Evolutionary conservation across 2,113 vertebrate species (phyloP), one percentile per base, ranked within the genome.

Genomic region (Coturnix japonica): DNA sequence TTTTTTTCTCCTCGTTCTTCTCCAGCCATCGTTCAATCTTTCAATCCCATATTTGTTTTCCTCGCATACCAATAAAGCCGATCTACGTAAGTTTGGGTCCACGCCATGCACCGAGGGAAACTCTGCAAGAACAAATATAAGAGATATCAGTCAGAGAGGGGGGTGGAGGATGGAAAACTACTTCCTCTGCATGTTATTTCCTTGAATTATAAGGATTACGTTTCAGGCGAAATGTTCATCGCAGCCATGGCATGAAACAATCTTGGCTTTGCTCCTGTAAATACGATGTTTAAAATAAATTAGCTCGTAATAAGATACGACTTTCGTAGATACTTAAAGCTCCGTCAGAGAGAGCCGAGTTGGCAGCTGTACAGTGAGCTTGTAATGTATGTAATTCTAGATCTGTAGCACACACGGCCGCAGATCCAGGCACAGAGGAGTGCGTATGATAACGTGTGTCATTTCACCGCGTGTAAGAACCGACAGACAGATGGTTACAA

Each of bases 101-200:
- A 7, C 71, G 91, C 90, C 44, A 35, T 35, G 13, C 95, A 94
- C 91, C 94, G 96, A 90, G 85, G 87, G 91, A 93, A 93, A 91
- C 92, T 87, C 94, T 89, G 90, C 87, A 87, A 85, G 81, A 91
- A 96, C 87, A 94, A 90, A 81, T 85, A 81, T 74, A 33, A 81
- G 71, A 86, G 87, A 64, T 84, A 88, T 91, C 56, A 71, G 81
- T 53, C 93, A 63, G 33, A 71, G 61, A 70, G 25, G 47, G 92
- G 92, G 59, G 85, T 23, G 73, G 76, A 80, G 78, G 69, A 14
- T 37, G 56, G 71, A 69, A 86, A 70, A 71, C 61, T 69, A 71
- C 74, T 96, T 92, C 87, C 91, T 79, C 49, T 74, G 73, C 90
- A 16, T 94, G 80, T 70, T 74, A 71, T 91, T 96, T 96, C 92